A percentile compares a stretch with the other conserved stretches of the same genome.
These are phyloP conservation scores for Neolamprologus toae DNA, from an alignment of 2,113 vertebrate genomes.

Conservation along the genomic window DNA sequence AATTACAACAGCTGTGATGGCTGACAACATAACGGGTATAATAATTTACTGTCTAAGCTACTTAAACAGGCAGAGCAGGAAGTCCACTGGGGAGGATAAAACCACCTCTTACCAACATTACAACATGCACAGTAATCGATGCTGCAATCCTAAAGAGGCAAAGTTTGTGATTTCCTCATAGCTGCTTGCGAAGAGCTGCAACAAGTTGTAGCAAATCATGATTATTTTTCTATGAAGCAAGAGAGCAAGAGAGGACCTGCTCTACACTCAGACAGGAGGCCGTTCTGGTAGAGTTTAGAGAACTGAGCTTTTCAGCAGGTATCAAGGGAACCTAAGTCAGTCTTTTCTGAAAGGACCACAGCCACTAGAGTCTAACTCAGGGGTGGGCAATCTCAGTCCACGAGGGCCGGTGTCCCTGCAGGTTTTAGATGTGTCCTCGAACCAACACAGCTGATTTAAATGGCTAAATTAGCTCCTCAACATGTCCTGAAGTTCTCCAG, in stretches of 20 bases:
- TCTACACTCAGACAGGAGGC: neutral
- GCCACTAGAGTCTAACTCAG: neutral
- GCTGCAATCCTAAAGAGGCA: neutral
- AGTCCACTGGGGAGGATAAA: neutral
- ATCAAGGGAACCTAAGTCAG: neutral
- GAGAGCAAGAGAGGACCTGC: accelerated
- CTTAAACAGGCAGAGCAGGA: neutral
- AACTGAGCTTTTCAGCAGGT: neutral
- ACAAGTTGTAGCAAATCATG: neutral
- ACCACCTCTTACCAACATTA: accelerated
- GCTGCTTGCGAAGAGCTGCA: neutral
- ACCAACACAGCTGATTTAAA: too few relatives aligned
- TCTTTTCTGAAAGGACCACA: neutral
- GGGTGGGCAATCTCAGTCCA: too few relatives aligned
- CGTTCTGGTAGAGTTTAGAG: neutral
- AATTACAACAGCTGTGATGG: neutral
- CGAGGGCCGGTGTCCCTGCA: too few relatives aligned
- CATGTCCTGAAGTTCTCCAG: too few relatives aligned
- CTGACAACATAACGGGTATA: neutral
- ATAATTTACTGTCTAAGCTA: accelerated
- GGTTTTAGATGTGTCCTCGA: too few relatives aligned
- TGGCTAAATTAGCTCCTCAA: too few relatives aligned
- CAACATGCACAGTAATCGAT: accelerated
- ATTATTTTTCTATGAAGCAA: neutral
- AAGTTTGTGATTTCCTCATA: neutral